A percentile compares a stretch with the other conserved stretches of the same genome.
phyloP scores from a whole-genome alignment of 2,888 invertebrate species.

The Nomada fucata region DNA sequence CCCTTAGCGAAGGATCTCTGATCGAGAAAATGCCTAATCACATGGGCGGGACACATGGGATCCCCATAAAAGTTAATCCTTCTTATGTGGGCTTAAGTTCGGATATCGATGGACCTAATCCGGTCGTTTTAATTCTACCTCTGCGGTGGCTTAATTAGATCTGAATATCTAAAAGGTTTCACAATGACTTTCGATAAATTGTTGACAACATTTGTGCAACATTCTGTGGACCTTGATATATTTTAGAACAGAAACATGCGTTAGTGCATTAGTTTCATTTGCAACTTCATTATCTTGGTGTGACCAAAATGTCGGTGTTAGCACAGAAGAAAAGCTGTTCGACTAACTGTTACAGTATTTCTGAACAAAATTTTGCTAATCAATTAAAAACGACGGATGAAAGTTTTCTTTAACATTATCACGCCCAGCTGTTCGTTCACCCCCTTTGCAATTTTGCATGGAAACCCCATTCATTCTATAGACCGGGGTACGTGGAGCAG shows the following conservation, averaged over 20 bases:
- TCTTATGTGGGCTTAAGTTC: constrained; percentile 55
- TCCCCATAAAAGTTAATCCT: constrained; percentile 57
- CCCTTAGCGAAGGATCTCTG: constrained; percentile 14
- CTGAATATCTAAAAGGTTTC: background rate
- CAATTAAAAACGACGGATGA: no score
- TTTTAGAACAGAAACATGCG: no score
- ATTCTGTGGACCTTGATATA: background rate
- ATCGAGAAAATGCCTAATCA: constrained; percentile 54
- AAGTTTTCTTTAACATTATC: background rate
- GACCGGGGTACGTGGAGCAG: background rate
- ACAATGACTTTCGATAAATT: background rate
- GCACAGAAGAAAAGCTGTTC: no score
- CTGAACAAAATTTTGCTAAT: no score
- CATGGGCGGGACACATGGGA: constrained; percentile 55
- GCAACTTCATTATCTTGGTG: no score
- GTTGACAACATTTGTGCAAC: background rate
- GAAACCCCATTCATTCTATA: background rate
- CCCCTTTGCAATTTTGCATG: background rate
- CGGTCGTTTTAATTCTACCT: constrained; percentile 32
- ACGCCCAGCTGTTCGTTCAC: background rate
- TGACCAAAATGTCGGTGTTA: no score
- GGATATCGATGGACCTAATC: constrained; percentile 32
- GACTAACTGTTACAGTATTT: no score
- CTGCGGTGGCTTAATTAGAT: constrained; percentile 43
- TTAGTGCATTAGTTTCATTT: no score